These are phyloP conservation scores for Drosophila affinis DNA, from an alignment of 2,888 invertebrate species.

Conservation along the genomic window DNA sequence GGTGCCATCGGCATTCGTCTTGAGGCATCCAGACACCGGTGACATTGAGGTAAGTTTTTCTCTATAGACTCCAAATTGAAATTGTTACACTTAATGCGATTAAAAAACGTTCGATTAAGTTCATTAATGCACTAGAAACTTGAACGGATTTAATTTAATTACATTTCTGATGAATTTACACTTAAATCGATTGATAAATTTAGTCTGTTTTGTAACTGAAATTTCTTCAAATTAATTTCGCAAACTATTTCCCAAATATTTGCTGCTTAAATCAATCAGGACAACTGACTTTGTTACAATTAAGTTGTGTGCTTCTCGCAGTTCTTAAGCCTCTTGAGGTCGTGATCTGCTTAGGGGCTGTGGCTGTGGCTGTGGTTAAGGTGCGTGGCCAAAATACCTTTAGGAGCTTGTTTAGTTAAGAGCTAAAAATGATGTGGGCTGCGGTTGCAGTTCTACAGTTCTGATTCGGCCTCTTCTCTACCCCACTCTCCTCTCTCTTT, in stretches of 20 bases:
- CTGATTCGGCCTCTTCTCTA: neutral
- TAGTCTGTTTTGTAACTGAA: no score
- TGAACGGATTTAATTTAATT: no score
- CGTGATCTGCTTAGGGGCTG: slow-evolving; percentile 21
- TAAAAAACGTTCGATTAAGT: no score
- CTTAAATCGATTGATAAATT: no score
- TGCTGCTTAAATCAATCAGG: slow-evolving; percentile 19
- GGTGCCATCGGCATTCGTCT: slow-evolving; percentile 90
- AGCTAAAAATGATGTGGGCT: slow-evolving; percentile 49
- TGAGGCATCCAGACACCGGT: slow-evolving; percentile 89
- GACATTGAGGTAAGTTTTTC: slow-evolving; percentile 87
- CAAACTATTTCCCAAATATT: neutral
- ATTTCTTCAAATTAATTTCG: no score
- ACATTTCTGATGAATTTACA: no score
- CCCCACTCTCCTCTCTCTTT: neutral
- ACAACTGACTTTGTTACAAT: slow-evolving; percentile 34
- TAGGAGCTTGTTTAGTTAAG: slow-evolving; percentile 50
- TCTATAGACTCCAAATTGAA: neutral
- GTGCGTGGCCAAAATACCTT: slow-evolving; percentile 32
- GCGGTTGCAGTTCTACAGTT: slow-evolving; percentile 29
- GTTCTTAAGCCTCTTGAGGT: slow-evolving; percentile 8
- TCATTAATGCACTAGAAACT: no score
- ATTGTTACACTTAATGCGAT: no score
- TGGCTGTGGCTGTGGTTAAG: slow-evolving; percentile 19
- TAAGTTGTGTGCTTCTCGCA: slow-evolving; percentile 38